Conservation (phyloP, 2,888 invertebrate species). For the Orthosia cruda region DNA sequence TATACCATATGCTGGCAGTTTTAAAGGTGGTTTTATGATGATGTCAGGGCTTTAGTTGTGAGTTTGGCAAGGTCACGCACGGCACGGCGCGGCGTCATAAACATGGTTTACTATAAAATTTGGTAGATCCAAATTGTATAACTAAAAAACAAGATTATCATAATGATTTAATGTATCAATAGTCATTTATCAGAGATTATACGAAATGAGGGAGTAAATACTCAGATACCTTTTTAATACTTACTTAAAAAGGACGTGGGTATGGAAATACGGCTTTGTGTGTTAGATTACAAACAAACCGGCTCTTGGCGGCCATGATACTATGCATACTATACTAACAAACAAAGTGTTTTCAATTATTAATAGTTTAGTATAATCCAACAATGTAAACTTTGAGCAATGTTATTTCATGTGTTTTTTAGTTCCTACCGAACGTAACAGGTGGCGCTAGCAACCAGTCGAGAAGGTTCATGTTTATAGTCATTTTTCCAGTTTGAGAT, state of each 20-base stretch:
- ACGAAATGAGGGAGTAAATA: not conserved
- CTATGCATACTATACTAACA: too few relatives aligned
- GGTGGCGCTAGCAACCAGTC: conserved; percentile 35
- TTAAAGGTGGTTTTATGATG: conserved; percentile 17
- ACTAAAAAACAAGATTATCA: not conserved
- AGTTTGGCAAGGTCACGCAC: conserved; percentile 29
- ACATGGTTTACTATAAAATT: not conserved
- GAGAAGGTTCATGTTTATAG: not conserved
- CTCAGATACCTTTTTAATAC: too few relatives aligned
- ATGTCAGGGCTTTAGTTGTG: not conserved
- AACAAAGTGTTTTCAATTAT: too few relatives aligned
- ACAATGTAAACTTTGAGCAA: too few relatives aligned
- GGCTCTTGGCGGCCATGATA: too few relatives aligned
- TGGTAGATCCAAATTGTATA: too few relatives aligned
- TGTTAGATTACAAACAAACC: too few relatives aligned
- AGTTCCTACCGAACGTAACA: conserved; percentile 26
- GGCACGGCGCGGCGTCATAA: not conserved
- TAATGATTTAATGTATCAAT: not conserved
- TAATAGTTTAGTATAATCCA: too few relatives aligned
- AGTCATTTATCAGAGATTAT: not conserved
- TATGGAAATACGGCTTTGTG: too few relatives aligned
- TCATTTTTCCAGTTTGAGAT: not conserved
- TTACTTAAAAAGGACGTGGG: too few relatives aligned
- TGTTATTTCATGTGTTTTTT: not conserved
- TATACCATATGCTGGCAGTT: accelerated